Evolutionary conservation across 2,888 invertebrate species (phyloP), one percentile per base, ranked within the genome.

Genomic region (Odontothrips loti): DNA sequence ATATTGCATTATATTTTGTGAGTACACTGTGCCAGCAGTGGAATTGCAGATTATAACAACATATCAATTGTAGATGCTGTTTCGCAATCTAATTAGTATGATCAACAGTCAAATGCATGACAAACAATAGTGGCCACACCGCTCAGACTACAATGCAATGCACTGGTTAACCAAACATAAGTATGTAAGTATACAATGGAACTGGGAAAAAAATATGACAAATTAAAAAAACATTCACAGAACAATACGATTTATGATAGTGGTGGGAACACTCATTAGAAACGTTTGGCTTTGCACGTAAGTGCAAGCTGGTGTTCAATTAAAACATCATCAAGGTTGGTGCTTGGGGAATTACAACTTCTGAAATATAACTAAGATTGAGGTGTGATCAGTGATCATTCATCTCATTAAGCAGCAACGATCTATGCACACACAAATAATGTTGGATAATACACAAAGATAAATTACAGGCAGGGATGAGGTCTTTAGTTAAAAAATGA

Each of bases 391-490:
- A 23, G 27, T 27, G 12, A 27, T 75, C 23, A 75, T 12, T 27
- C 68, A 27, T 27, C 27, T 75, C 27, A 27, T 9, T 12, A 75
- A 75, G 68, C 68, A 75, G 27, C 10, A 27, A 12, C 12, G 27
- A 75, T 75, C 23, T 75, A 75, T 23, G 27, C 68, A 75, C 68
- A 75, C 68, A 75, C 27, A 75, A 11, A 68, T n/a, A n/a, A 68
- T 75, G 27, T 27, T 75, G 6, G 6, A 3, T 27, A 43, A 43
- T 43, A 43, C 34, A 43, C 34, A 43, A 43, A 43, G 34, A 43
- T 43, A 43, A 43, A 43, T 43, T 43, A 43, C 34, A 6, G 34
- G 6, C 34, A 43, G 34, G 34, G 34, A 9, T 23, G 11, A 27
- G 23, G 68, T 12, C 12, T 12, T 27, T 23, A 23, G 1, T 75